Conservation (phyloP, 2,113 vertebrate genomes). For the Vidua chalybeata region DNA sequence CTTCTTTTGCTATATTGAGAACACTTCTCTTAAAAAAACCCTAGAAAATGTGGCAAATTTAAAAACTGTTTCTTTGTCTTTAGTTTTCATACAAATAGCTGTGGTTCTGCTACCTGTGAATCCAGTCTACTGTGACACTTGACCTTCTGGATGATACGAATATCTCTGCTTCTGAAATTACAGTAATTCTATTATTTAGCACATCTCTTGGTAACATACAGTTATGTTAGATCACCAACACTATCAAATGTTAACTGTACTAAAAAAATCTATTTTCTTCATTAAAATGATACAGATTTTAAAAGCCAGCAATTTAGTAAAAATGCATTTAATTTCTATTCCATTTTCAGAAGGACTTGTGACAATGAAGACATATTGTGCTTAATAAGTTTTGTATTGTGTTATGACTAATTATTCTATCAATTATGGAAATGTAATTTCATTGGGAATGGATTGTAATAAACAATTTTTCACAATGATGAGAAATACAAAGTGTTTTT, state of each 20-base stretch:
- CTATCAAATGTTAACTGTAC: neutral
- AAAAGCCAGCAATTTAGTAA: neutral
- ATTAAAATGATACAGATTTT: neutral
- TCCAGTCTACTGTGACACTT: neutral
- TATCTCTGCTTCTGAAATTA: neutral
- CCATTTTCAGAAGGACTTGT: neutral
- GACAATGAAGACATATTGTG: neutral
- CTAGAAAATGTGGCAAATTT: neutral
- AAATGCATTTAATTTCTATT: neutral
- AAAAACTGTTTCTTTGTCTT: neutral
- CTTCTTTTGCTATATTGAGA: neutral
- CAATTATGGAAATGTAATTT: neutral
- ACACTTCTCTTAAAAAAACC: neutral
- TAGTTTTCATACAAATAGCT: neutral
- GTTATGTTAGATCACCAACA: neutral
- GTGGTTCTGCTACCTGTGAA: neutral
- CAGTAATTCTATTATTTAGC: neutral
- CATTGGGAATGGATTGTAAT: neutral
- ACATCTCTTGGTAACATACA: neutral
- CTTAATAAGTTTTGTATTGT: neutral
- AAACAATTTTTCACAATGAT: neutral
- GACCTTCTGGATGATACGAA: neutral
- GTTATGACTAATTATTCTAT: neutral
- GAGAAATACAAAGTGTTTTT: neutral
- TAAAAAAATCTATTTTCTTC: neutral